A percentile compares a stretch with the other conserved stretches of the same genome.
phyloP scores from a whole-genome alignment of 2,113 vertebrate species.

The Corvus moneduloides region DNA sequence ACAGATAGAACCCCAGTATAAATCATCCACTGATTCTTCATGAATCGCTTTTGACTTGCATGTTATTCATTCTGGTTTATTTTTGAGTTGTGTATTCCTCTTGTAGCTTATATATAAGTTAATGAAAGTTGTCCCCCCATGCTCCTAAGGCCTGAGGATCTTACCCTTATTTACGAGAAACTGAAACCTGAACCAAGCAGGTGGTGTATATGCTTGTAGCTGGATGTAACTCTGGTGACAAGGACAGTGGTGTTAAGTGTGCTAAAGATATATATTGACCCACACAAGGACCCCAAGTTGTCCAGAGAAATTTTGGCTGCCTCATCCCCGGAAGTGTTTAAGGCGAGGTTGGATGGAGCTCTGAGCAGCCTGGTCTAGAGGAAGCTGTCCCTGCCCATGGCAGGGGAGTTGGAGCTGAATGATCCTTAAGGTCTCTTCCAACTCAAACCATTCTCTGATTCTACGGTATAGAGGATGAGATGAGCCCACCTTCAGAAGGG shows the following conservation, averaged over 20 bases:
- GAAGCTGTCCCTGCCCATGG: neutral
- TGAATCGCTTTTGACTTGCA: neutral
- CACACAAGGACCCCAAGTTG: neutral
- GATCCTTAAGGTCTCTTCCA: neutral
- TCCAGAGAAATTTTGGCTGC: neutral
- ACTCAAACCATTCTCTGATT: neutral
- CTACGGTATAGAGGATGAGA: neutral
- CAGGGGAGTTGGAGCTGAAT: neutral
- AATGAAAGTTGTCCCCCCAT: neutral
- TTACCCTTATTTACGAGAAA: neutral
- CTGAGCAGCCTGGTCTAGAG: neutral
- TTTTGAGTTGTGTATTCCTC: neutral
- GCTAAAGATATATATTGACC: neutral
- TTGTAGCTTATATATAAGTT: neutral
- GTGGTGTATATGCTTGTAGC: no score
- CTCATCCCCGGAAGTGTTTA: no score
- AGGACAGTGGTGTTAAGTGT: neutral
- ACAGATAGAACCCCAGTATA: neutral
- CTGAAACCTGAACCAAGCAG: neutral
- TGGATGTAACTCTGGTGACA: neutral
- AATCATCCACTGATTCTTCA: neutral
- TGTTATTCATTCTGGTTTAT: neutral
- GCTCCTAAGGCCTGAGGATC: neutral
- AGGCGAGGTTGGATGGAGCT: no score
- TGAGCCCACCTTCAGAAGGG: neutral